Conservation (phyloP, 2,888 invertebrate genomes). For the Drosophila testacea region DNA sequence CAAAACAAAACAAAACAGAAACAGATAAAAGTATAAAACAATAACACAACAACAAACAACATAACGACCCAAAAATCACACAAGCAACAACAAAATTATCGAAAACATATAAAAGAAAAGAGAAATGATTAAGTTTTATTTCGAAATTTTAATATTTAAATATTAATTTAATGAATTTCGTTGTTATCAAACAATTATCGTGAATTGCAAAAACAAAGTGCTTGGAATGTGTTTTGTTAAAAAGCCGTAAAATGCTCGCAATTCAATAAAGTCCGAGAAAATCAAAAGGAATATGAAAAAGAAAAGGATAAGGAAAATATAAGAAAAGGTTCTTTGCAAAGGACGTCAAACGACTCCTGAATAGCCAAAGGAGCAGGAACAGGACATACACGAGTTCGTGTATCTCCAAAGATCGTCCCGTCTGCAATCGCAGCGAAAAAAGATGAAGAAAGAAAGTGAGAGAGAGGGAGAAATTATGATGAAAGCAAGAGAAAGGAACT, state of each 20-base stretch:
- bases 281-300: background rate
- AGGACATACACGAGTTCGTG: slow-evolving; percentile 6
- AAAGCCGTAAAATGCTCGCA: slow-evolving; percentile 21
- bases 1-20: slow-evolving; percentile 25
- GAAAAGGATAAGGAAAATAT: background rate
- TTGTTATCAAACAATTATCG: slow-evolving; percentile 55
- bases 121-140: slow-evolving; percentile 54
- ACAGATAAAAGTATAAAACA: slow-evolving; percentile 1
- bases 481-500: slow-evolving; percentile 1
- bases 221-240: slow-evolving; percentile 20
- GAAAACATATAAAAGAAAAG: slow-evolving; percentile 6
- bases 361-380: slow-evolving; percentile 8
- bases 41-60: slow-evolving; percentile 7
- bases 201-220: slow-evolving; percentile 36
- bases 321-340: background rate
- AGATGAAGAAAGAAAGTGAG: background rate
- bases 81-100: slow-evolving; percentile 41
- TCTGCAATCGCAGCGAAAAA: slow-evolving; percentile 28
- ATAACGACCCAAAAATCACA: slow-evolving; percentile 2
- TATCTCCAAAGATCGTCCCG: slow-evolving; percentile 10
- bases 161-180: slow-evolving; percentile 55
- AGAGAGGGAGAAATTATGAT: background rate
- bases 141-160: slow-evolving; percentile 60
- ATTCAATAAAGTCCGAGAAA: slow-evolving; percentile 4
- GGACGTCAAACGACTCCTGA: slow-evolving; percentile 4